Evolutionary conservation across 1,140 invertebrate species (phyloP), one percentile per base, ranked within the genome.

Genomic region (Eumeta japonica): DNA sequence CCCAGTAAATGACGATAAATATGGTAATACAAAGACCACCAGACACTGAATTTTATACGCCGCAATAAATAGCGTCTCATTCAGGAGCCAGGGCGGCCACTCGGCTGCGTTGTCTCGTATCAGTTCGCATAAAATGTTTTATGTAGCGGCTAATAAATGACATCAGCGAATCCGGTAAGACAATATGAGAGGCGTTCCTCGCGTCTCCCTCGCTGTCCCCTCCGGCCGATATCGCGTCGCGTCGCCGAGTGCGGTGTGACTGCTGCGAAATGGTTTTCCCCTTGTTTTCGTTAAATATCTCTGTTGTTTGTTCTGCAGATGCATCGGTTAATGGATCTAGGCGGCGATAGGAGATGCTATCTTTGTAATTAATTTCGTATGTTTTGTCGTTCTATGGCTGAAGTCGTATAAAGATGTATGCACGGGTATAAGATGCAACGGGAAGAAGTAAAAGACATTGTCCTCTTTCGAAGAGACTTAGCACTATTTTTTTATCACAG

Each of bases 111-210:
- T 50, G 10, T 33, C 60, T 63, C 57, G 63, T 71, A 74, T 74
- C 70, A 56, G 50, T 55, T 51, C 50, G 57, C 50, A 71, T 74
- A 71, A 74, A 67, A 74, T 74, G 70, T 74, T 74, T 74, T 74
- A 74, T 74, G 70, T 74, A 68, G 57, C 62, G 59, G 65, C 70
- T 70, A 74, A 74, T 74, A 74, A 74, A 74, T 74, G 70, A 71
- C 66, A 64, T 71, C 66, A 67, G 66, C 70, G 68, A 70, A 70
- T 71, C 70, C 54, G 46, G 63, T 64, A 71, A 74, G 70, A 74
- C 63, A 74, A 70, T 74, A 68, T 59, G 64, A 70, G 56, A 61
- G 57, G 49, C 55, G 50, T 59, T 59, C 45, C 55, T 50, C 66
- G 63, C 66, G 63, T 70, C 52, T 48, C 42, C 43, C 55, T 61